Percentiles rank a stretch among this genome's conserved stretches.
These are phyloP conservation scores for Nothobranchius kuhntae DNA, from an alignment of 2,113 vertebrate species.

Conservation along the genomic window DNA sequence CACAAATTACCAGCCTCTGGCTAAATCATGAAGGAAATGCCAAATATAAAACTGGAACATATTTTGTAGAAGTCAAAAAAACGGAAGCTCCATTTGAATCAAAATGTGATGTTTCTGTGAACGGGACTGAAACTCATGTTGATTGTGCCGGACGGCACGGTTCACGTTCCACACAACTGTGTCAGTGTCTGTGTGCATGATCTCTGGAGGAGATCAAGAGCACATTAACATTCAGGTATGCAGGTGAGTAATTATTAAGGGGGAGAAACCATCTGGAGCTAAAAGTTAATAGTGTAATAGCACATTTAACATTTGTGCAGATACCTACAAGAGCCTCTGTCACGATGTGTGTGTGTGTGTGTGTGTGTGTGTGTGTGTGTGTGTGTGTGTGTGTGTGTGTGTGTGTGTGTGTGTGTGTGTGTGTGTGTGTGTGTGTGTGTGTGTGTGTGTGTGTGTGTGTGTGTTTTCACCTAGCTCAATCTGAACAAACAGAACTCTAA, in stretches of 20 bases:
- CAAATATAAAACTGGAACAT: conserved; percentile 33
- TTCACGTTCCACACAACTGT: conserved; percentile 26
- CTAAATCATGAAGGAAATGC: conserved; percentile 27
- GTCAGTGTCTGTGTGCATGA: conserved; percentile 25
- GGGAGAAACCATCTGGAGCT: conserved; percentile 29
- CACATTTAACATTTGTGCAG: conserved; percentile 60
- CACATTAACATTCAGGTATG: neutral
- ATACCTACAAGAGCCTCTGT: conserved; percentile 47
- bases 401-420: neutral
- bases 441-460: neutral
- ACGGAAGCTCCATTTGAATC: conserved; percentile 6
- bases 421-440: neutral
- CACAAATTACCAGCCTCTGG: conserved; percentile 39
- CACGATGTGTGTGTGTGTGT: conserved; percentile 4
- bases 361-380: neutral
- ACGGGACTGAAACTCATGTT: conserved; percentile 20
- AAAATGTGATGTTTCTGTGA: conserved; percentile 30
- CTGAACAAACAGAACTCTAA: conserved; percentile 15
- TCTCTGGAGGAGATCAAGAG: conserved; percentile 18
- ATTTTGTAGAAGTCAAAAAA: neutral
- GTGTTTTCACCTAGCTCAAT: conserved; percentile 17
- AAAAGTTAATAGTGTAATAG: conserved; percentile 54
- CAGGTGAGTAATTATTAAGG: conserved; percentile 31
- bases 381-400: conserved; percentile 8
- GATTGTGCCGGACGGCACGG: conserved; percentile 16